These are phyloP conservation scores for Centropus bengalensis DNA, from an alignment of 2,113 vertebrate species.

Conservation along the genomic window DNA sequence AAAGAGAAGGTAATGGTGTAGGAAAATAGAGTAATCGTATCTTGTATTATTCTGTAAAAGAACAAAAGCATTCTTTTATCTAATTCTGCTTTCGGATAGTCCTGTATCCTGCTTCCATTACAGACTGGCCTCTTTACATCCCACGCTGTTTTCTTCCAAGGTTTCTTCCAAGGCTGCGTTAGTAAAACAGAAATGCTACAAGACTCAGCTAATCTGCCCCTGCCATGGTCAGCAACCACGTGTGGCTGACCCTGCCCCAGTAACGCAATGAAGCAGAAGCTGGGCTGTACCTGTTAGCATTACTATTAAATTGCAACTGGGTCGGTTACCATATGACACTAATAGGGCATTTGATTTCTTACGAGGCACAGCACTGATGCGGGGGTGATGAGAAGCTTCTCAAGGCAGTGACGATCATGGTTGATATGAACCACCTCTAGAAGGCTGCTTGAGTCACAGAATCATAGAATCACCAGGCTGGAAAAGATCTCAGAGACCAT, in stretches of 20 bases:
- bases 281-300: not conserved
- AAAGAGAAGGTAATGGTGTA: not conserved
- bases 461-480: too few relatives aligned
- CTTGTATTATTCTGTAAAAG: not conserved
- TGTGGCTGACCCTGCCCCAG: slow-evolving; percentile 1
- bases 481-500: too few relatives aligned
- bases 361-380: not conserved
- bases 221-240: not conserved
- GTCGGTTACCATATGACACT: not conserved
- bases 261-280: slow-evolving; percentile 35
- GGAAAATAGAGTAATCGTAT: not conserved
- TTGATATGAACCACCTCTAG: not conserved
- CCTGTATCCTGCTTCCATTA: not conserved
- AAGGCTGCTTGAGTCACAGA: not conserved
- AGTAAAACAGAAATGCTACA: not conserved
- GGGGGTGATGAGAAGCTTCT: not conserved
- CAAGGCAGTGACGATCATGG: accelerated
- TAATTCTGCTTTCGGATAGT: not conserved
- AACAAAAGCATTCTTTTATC: not conserved
- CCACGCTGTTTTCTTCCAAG: not conserved
- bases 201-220: not conserved
- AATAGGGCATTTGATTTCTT: not conserved
- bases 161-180: not conserved
- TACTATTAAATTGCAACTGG: not conserved
- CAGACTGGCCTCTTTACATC: not conserved